Evolutionary conservation across 2,113 vertebrate species (phyloP).

Genomic region (Menidia beryllina): DNA sequence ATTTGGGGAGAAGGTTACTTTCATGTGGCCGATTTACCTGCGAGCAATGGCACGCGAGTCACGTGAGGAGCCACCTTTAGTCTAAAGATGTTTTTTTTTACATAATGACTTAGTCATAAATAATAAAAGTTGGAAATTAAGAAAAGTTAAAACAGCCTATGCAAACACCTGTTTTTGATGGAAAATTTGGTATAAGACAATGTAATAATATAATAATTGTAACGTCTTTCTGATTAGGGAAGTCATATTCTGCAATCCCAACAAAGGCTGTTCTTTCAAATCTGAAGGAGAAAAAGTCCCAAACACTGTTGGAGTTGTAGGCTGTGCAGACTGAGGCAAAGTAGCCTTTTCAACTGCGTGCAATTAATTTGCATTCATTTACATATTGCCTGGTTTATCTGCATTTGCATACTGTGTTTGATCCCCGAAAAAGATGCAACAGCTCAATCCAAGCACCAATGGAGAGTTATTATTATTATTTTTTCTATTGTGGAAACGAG

Average conservation of each 20-base stretch:
- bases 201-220: not conserved
- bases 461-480: slow-evolving; percentile 27
- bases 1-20: slow-evolving; percentile 2
- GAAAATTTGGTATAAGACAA: not conserved
- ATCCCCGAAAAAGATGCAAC: slow-evolving; percentile 15
- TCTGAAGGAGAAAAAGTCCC: not conserved
- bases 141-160: not conserved
- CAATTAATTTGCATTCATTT: slow-evolving; percentile 61
- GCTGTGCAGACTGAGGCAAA: slow-evolving; percentile 32
- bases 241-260: slow-evolving; percentile 1
- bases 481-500: not conserved
- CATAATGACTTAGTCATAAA: not conserved
- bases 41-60: slow-evolving; percentile 25
- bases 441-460: slow-evolving; percentile 6
- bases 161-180: not conserved
- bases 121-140: too few relatives aligned
- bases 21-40: slow-evolving; percentile 50
- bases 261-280: slow-evolving; percentile 4
- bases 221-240: not conserved
- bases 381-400: slow-evolving; percentile 26
- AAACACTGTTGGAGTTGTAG: slow-evolving; percentile 17
- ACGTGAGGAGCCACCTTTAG: slow-evolving; percentile 17
- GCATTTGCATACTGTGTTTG: slow-evolving; percentile 53
- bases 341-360: slow-evolving; percentile 33
- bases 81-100: too few relatives aligned